phyloP scores from a whole-genome alignment of 92 coral and sea anemone genomes.

The Epizoanthus rinbou region DNA sequence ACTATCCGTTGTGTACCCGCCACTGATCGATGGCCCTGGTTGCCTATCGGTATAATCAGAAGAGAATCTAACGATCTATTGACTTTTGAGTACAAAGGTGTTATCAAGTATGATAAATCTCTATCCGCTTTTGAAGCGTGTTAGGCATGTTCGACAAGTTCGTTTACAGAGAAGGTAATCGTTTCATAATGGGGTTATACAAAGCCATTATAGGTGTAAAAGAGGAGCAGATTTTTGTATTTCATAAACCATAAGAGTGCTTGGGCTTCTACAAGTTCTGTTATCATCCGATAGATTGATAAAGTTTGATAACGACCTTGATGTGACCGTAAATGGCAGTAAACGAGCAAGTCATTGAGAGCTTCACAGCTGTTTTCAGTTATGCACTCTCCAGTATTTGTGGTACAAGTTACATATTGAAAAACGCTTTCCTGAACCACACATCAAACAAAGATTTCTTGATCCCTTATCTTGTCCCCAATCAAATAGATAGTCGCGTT shows the following conservation, averaged over 20 bases:
- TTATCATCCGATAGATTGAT: conserved; percentile 28
- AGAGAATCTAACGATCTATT: conserved; percentile 14
- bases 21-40: not conserved
- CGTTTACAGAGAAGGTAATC: not conserved
- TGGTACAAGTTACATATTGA: conserved; percentile 12
- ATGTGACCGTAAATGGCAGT: conserved; percentile 17
- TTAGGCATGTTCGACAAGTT: conserved; percentile 2
- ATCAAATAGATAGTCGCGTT: conserved; percentile 18
- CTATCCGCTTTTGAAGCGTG: conserved; percentile 15
- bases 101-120: conserved; percentile 35
- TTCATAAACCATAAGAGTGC: conserved; percentile 2
- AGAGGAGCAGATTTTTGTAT: conserved; percentile 4
- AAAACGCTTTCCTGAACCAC: conserved; percentile 7
- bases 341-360: not conserved
- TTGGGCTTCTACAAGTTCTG: not conserved
- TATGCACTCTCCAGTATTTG: not conserved
- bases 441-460: conserved; percentile 28
- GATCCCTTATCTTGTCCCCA: conserved; percentile 25
- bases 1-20: too few species aligned
- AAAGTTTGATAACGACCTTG: conserved; percentile 17
- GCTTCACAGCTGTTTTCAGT: conserved; percentile 22
- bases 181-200: conserved; percentile 21
- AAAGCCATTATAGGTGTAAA: conserved; percentile 26
- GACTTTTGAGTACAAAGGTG: conserved; percentile 17
- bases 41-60: not conserved